Percentiles rank a stretch among this genome's conserved stretches.
phyloP scores from a whole-genome alignment of 2,797 vertebrate genomes.

The Ctenosaura bakeri region DNA sequence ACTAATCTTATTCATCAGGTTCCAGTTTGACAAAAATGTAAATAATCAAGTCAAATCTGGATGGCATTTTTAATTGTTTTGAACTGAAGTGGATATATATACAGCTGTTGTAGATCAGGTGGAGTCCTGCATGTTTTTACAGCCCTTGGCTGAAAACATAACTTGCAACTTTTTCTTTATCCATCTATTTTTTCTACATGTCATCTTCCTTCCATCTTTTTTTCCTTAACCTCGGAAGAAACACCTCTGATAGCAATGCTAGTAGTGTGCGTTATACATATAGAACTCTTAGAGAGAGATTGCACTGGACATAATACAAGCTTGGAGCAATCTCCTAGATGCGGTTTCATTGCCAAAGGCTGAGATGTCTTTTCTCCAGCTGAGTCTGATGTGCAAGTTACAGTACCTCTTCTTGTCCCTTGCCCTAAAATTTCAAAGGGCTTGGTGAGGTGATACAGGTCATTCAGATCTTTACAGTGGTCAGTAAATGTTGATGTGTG shows the following conservation, averaged over 20 bases:
- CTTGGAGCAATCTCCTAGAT: background rate
- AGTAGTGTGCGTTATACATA: background rate
- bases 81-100: background rate
- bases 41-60: background rate
- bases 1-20: background rate
- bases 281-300: background rate
- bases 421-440: too few relatives aligned
- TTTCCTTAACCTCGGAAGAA: background rate
- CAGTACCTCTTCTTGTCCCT: background rate
- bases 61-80: background rate
- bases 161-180: too few relatives aligned
- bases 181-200: background rate
- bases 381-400: background rate
- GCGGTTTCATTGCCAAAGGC: background rate
- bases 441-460: too few relatives aligned
- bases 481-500: too few relatives aligned
- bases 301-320: background rate
- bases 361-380: background rate
- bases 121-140: background rate
- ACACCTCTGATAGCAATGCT: background rate
- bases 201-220: background rate
- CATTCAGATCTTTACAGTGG: too few relatives aligned
- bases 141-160: background rate
- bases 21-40: background rate
- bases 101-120: background rate